Percentiles rank a stretch among this genome's conserved stretches.
Conservation (phyloP, 1,140 invertebrate species). For the Odontomachus brunneus region DNA sequence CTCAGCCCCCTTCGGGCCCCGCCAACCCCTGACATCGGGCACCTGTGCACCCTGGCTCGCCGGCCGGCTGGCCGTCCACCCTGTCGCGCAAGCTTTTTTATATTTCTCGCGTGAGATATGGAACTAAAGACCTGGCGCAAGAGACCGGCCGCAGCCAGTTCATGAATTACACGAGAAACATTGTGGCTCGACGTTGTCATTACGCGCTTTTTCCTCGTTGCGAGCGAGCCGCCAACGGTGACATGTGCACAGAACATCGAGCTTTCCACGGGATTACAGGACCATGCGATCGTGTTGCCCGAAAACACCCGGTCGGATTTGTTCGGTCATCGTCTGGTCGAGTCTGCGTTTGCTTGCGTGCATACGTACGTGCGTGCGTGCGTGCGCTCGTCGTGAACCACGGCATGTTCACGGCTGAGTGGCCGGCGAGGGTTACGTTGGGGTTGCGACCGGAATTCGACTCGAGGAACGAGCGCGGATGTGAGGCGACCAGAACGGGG, state of each 20-base stretch:
- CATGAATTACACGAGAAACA: constrained; percentile 62
- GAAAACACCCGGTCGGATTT: no score
- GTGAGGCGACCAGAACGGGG: neutral
- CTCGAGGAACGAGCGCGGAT: no score
- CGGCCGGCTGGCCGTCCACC: neutral
- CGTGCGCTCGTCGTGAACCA: constrained; percentile 7
- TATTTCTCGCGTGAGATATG: constrained; percentile 70
- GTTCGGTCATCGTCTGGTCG: constrained; percentile 46
- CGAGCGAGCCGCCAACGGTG: neutral
- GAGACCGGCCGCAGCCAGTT: constrained; percentile 9
- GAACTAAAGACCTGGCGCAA: constrained; percentile 57
- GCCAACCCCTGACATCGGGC: neutral
- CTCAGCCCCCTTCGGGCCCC: neutral
- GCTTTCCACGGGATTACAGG: constrained; percentile 15
- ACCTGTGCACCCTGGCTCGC: neutral
- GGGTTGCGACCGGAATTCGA: neutral
- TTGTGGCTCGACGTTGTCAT: constrained; percentile 59
- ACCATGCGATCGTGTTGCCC: constrained; percentile 65
- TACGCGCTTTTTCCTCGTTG: constrained; percentile 60
- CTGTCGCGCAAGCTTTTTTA: constrained; percentile 24
- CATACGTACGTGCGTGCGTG: no score
- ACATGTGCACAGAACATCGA: neutral
- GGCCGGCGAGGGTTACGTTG: neutral
- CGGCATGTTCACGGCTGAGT: constrained; percentile 21
- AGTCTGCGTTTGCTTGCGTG: no score